A percentile compares a stretch with the other conserved stretches of the same genome.
Conservation (phyloP, 1,140 invertebrate genomes). For the Drosophila seguyi region DNA sequence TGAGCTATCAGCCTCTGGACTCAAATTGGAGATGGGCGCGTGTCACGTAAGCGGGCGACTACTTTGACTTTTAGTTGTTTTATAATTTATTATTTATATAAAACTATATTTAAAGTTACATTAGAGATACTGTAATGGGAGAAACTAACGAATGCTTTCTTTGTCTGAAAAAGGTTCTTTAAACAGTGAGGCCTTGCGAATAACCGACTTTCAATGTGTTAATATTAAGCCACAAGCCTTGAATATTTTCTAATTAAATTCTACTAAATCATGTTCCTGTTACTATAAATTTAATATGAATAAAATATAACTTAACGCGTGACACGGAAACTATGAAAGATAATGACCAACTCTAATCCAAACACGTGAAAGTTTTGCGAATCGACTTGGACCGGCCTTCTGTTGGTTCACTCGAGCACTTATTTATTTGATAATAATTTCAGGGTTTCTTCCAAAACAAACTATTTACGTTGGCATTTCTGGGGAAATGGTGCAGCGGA, state of each 20-base stretch:
- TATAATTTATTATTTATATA: not conserved
- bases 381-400: conserved; percentile 30
- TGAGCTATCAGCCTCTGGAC: conserved; percentile 34
- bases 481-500: conserved; percentile 1
- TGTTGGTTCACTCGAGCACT: conserved; percentile 54
- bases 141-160: not conserved
- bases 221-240: not conserved
- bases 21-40: not conserved
- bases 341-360: conserved; percentile 18
- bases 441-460: conserved; percentile 62
- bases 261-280: no score
- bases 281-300: no score
- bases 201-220: not conserved
- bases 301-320: not conserved
- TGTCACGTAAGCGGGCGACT: not conserved
- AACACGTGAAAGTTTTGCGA: conserved; percentile 35
- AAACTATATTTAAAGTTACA: not conserved
- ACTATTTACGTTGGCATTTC: conserved; percentile 62
- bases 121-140: not conserved
- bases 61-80: not conserved
- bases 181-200: fast-evolving
- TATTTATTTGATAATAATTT: conserved; percentile 82
- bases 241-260: not conserved
- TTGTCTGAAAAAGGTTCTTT: not conserved
- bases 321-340: not conserved